Evolutionary conservation across 2,888 invertebrate species (phyloP).

Genomic region (Dynastes tityus): DNA sequence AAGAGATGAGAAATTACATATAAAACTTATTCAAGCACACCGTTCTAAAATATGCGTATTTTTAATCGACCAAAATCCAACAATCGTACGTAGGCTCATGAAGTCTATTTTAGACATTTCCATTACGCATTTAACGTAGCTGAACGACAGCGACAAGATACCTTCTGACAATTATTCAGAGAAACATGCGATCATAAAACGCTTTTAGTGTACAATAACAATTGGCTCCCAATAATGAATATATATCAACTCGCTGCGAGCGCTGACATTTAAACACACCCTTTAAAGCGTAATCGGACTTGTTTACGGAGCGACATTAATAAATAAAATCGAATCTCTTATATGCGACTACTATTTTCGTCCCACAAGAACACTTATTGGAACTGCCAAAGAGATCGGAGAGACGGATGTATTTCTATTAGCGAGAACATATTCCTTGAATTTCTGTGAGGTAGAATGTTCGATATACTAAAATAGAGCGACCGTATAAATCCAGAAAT

Average conservation of each 20-base stretch:
- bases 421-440: not conserved
- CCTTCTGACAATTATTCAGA: conserved; percentile 43
- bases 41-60: too few species aligned
- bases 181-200: conserved; percentile 28
- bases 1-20: too few species aligned
- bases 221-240: conserved; percentile 30
- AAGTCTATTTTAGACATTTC: not conserved
- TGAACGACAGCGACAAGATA: not conserved
- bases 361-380: conserved; percentile 12
- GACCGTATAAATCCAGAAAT: not conserved
- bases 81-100: too few species aligned
- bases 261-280: conserved; percentile 32
- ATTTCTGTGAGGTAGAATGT: not conserved
- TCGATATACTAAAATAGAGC: not conserved
- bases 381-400: not conserved
- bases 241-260: conserved; percentile 28
- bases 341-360: conserved; percentile 15
- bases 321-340: conserved; percentile 39
- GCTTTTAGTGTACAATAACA: conserved; percentile 45
- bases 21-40: too few species aligned
- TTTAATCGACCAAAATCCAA: too few species aligned
- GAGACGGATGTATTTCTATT: not conserved
- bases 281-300: conserved; percentile 33
- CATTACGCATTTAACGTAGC: conserved; percentile 5
- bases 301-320: conserved; percentile 32